Percentiles rank a stretch among this genome's conserved stretches.
phyloP scores from a whole-genome alignment of 2,113 vertebrate genomes.

The Takifugu bimaculatus region DNA sequence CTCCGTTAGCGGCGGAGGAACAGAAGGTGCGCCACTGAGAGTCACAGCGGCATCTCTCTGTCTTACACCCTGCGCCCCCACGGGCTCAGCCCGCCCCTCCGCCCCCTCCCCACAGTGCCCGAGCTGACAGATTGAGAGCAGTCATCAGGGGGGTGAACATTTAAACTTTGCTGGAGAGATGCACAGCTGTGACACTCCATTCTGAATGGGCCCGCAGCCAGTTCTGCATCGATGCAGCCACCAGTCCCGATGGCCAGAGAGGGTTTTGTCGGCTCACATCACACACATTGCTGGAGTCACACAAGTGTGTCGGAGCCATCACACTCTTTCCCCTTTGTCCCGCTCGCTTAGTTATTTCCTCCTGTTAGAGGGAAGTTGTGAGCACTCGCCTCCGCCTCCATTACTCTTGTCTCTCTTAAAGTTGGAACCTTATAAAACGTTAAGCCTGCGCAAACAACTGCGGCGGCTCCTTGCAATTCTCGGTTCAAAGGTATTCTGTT shows the following conservation, averaged over 20 bases:
- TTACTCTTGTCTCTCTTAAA: conserved; percentile 42
- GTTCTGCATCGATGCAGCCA: conserved; percentile 26
- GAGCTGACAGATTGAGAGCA: conserved; percentile 75
- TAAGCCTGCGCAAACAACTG: conserved; percentile 51
- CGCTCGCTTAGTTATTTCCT: conserved; percentile 21
- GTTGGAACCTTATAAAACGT: conserved; percentile 41
- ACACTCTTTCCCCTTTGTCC: background rate
- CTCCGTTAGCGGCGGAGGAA: conserved; percentile 28
- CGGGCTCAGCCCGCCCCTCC: conserved; percentile 31
- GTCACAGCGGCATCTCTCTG: conserved; percentile 21
- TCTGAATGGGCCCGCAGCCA: conserved; percentile 38
- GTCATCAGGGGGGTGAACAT: conserved; percentile 67
- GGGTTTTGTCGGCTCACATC: conserved; percentile 25
- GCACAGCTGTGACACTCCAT: conserved; percentile 45
- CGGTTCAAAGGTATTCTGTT: conserved; percentile 61
- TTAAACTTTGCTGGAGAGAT: conserved; percentile 58
- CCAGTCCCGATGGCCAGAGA: conserved; percentile 29
- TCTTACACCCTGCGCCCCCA: conserved; percentile 21
- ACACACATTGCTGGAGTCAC: background rate
- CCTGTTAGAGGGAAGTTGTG: conserved; percentile 44
- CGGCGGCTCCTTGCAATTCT: conserved; percentile 53
- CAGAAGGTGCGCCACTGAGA: conserved; percentile 48
- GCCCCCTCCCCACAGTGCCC: conserved; percentile 44
- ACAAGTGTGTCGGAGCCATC: conserved; percentile 20
- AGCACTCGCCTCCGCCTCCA: conserved; percentile 27